These are phyloP conservation scores for Tachuris rubrigastra DNA, from an alignment of 2,113 vertebrate species.

Conservation along the genomic window DNA sequence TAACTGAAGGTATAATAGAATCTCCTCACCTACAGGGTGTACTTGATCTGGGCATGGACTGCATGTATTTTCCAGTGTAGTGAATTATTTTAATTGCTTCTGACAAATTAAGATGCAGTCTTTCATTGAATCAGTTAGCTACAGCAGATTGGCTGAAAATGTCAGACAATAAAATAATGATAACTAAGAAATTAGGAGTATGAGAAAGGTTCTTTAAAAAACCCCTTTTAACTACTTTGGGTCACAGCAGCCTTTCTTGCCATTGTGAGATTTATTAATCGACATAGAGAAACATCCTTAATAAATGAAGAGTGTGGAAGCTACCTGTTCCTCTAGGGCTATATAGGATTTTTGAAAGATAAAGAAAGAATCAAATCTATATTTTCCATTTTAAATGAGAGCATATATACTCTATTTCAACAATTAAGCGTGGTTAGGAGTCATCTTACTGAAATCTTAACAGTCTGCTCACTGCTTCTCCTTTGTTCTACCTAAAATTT, in stretches of 20 bases:
- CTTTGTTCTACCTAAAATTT: not conserved
- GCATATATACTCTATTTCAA: not conserved
- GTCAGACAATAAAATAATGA: not conserved
- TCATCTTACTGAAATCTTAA: not conserved
- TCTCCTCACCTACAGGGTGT: not conserved
- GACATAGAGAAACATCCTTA: not conserved
- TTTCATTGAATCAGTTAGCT: slow-evolving; percentile 5
- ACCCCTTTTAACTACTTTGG: not conserved
- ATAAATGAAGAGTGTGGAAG: not conserved
- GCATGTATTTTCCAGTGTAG: not conserved
- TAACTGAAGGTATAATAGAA: not conserved
- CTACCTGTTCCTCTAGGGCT: not conserved
- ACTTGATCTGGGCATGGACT: not conserved
- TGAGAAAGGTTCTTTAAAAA: slow-evolving; percentile 1
- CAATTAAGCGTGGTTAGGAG: not conserved
- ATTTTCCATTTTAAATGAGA: slow-evolving; percentile 1
- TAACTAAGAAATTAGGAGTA: slow-evolving; percentile 7
- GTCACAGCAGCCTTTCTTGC: not conserved
- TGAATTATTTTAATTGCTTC: slow-evolving; percentile 42
- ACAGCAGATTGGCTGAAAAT: slow-evolving; percentile 20
- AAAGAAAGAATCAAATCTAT: not conserved
- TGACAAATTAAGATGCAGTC: slow-evolving; percentile 18
- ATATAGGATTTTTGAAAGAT: not conserved
- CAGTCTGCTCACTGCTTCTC: not conserved
- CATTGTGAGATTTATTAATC: slow-evolving; percentile 21